Percentiles rank a stretch among this genome's conserved stretches.
phyloP scores from a whole-genome alignment of 2,888 invertebrate genomes.

The Argynnis bischoffii region DNA sequence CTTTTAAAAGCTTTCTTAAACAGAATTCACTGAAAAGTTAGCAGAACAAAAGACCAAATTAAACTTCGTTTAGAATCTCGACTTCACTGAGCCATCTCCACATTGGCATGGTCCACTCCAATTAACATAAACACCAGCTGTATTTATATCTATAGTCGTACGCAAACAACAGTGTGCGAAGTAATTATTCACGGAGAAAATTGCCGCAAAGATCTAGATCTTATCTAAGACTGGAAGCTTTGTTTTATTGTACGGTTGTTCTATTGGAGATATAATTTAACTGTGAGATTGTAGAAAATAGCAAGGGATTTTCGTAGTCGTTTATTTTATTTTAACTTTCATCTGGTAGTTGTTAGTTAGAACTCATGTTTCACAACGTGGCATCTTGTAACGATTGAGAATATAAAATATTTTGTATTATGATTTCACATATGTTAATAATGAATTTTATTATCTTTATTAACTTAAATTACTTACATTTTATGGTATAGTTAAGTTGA shows the following conservation, averaged over 20 bases:
- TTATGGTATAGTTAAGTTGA: too few species aligned
- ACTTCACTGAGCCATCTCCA: slow-evolving; percentile 43
- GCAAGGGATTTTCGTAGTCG: background rate
- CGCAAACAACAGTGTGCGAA: slow-evolving; percentile 47
- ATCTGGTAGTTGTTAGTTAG: too few species aligned
- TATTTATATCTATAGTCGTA: slow-evolving; percentile 60
- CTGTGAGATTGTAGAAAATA: slow-evolving; percentile 4
- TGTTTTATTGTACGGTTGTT: slow-evolving; percentile 27
- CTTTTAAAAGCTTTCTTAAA: too few species aligned
- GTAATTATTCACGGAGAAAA: slow-evolving; percentile 63
- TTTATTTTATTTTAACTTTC: background rate
- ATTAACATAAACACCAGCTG: slow-evolving; percentile 76
- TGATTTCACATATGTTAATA: too few species aligned
- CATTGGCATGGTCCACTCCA: slow-evolving; percentile 70
- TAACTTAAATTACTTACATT: too few species aligned
- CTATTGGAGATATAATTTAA: slow-evolving; percentile 17
- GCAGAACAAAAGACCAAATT: background rate
- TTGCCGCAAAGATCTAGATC: slow-evolving; percentile 58
- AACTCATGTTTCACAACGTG: too few species aligned
- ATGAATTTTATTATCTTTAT: too few species aligned
- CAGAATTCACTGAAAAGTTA: too few species aligned
- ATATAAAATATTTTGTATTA: too few species aligned
- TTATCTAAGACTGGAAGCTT: slow-evolving; percentile 47
- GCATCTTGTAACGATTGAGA: too few species aligned
- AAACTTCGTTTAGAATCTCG: slow-evolving; percentile 27